phyloP scores from a whole-genome alignment of 2,113 vertebrate species.

The Pterophyllum scalare region DNA sequence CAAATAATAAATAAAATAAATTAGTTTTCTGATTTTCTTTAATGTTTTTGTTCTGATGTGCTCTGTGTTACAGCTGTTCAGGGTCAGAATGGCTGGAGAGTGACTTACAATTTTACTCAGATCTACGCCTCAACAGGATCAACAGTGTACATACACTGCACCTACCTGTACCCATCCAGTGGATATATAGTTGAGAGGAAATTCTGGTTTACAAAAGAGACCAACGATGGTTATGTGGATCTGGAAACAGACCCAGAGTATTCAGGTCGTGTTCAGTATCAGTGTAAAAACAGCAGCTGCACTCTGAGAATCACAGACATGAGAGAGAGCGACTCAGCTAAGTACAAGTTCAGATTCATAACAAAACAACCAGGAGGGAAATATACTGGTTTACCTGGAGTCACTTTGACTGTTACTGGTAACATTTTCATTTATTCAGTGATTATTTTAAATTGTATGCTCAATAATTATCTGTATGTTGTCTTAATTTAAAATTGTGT shows the following conservation, averaged over 20 bases:
- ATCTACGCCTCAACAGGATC: background rate
- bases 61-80: background rate
- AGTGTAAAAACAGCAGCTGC: rapidly evolving
- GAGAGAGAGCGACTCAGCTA: background rate
- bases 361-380: rapidly evolving
- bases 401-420: background rate
- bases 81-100: background rate
- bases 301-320: background rate
- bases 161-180: background rate
- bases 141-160: background rate
- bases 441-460: no score
- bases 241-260: rapidly evolving
- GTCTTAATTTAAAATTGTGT: no score
- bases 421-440: no score
- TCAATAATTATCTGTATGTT: no score
- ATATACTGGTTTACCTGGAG: background rate
- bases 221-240: rapidly evolving
- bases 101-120: background rate
- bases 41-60: no score
- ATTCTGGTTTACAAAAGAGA: background rate
- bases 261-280: background rate
- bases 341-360: conserved; percentile 21
- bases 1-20: background rate
- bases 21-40: no score
- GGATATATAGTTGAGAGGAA: background rate